phyloP scores from a whole-genome alignment of 2,797 vertebrate species.

The Gymnoscopelus braueri region DNA sequence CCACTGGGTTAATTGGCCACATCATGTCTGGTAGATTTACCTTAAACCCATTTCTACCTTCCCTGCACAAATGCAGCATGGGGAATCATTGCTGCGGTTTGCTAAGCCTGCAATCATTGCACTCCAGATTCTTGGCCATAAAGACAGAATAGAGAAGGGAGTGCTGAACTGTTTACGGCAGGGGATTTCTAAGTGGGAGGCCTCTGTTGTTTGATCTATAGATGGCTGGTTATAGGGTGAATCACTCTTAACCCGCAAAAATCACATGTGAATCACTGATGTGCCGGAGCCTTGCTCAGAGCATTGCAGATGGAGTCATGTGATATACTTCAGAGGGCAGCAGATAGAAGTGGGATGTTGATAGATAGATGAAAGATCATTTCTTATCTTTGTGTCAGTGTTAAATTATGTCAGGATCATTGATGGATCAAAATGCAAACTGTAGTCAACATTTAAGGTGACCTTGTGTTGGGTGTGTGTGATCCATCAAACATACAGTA shows the following conservation, averaged over 20 bases:
- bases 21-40: constrained; percentile 8
- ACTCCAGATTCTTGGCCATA: constrained; percentile 17
- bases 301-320: constrained; percentile 30
- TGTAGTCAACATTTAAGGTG: too few species aligned
- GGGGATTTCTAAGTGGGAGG: constrained; percentile 6
- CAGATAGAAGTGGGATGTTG: constrained; percentile 31
- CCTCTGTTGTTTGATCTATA: constrained; percentile 29
- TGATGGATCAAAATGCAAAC: neutral
- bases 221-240: constrained; percentile 2
- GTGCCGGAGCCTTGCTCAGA: constrained; percentile 34
- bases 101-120: constrained; percentile 8
- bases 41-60: constrained; percentile 10
- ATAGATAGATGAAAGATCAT: constrained; percentile 17
- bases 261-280: constrained; percentile 19
- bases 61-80: neutral
- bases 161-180: constrained; percentile 23
- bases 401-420: neutral
- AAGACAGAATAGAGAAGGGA: constrained; percentile 7
- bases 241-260: neutral
- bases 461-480: too few species aligned
- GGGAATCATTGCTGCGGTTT: constrained; percentile 1
- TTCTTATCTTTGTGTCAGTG: constrained; percentile 11
- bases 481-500: too few species aligned
- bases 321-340: constrained; percentile 35
- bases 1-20: constrained; percentile 2